These are phyloP conservation scores for Paragorgia papillata DNA, from an alignment of 92 coral and sea anemone species.

Conservation along the genomic window DNA sequence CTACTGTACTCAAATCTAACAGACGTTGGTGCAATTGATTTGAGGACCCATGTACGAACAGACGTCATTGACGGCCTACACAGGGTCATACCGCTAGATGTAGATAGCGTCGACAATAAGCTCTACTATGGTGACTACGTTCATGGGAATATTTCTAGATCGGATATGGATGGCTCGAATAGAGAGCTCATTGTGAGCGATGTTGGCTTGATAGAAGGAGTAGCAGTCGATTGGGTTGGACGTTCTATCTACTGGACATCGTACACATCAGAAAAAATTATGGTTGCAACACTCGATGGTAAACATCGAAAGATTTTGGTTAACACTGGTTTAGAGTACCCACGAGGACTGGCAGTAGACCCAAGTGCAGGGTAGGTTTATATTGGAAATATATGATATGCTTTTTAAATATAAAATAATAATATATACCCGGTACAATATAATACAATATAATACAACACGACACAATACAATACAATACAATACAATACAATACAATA, in stretches of 20 bases:
- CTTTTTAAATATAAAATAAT: no score
- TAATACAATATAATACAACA: no score
- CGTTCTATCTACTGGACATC: slow-evolving; percentile 59
- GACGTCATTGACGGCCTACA: slow-evolving; percentile 31
- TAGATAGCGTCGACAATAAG: slow-evolving; percentile 38
- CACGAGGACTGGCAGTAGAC: slow-evolving; percentile 67
- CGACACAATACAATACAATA: no score
- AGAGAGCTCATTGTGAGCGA: slow-evolving; percentile 20
- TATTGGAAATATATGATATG: not conserved
- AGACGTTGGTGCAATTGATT: not conserved
- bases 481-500: no score
- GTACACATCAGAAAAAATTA: slow-evolving; percentile 45
- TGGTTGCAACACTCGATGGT: slow-evolving; percentile 56
- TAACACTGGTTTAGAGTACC: slow-evolving; percentile 32
- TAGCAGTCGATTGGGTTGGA: slow-evolving; percentile 69
- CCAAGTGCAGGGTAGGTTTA: slow-evolving; percentile 66
- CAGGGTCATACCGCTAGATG: slow-evolving; percentile 45
- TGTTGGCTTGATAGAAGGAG: slow-evolving; percentile 43
- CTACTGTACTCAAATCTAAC: slow-evolving; percentile 30
- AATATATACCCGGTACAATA: no score
- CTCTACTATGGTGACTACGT: slow-evolving; percentile 54
- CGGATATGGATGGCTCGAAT: slow-evolving; percentile 6
- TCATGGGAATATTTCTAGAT: slow-evolving; percentile 8
- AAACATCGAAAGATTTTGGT: slow-evolving; percentile 43
- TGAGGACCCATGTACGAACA: not conserved